A percentile compares a stretch with the other conserved stretches of the same genome.
These are phyloP conservation scores for Alfaro cultratus DNA, from an alignment of 2,797 vertebrate species.

Conservation along the genomic window DNA sequence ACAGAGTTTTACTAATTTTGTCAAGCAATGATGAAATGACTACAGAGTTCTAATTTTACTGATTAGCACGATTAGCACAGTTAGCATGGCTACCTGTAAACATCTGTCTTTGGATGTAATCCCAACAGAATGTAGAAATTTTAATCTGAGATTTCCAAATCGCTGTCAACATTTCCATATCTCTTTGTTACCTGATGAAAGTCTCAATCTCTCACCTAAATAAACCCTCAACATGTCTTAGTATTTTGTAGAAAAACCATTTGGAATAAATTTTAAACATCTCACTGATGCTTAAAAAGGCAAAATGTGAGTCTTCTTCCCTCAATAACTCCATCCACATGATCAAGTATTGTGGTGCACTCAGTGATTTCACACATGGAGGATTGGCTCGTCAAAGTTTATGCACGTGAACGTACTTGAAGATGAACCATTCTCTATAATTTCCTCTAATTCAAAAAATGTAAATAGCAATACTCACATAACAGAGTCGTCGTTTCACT, in stretches of 20 bases:
- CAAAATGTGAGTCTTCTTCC: neutral
- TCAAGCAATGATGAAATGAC: neutral
- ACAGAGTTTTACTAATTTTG: neutral
- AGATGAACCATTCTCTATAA: neutral
- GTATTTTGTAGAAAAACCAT: neutral
- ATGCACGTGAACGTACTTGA: neutral
- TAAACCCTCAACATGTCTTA: neutral
- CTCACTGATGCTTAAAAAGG: neutral
- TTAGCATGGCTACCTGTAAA: neutral
- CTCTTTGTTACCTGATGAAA: neutral
- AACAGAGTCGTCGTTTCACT: neutral
- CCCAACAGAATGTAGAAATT: neutral
- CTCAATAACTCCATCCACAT: neutral
- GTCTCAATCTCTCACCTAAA: neutral
- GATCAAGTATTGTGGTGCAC: neutral
- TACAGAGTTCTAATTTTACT: neutral
- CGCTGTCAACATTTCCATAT: neutral
- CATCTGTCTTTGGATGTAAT: neutral
- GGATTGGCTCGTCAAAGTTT: neutral
- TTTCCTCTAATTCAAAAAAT: neutral
- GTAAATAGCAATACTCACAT: neutral
- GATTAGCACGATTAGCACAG: neutral
- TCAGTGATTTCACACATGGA: neutral
- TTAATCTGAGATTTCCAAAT: neutral
- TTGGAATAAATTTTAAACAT: neutral